phyloP scores from a whole-genome alignment of 2,113 vertebrate genomes.

The Bubo blakistoni region DNA sequence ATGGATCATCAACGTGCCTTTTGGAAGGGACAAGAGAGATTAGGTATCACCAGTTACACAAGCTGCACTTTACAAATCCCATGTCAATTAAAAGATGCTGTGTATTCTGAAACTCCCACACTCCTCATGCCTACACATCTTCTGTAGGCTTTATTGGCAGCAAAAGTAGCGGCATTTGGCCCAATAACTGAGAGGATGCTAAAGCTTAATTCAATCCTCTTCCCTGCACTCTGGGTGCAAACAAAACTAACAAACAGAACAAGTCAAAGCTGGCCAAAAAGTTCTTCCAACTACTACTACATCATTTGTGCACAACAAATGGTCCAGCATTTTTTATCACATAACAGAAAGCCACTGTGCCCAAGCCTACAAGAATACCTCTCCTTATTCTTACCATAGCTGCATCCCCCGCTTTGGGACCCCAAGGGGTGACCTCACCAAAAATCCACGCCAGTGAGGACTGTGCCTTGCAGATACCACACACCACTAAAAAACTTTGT shows the following conservation, averaged over 20 bases:
- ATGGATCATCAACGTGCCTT: slow-evolving; percentile 37
- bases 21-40: slow-evolving; percentile 38
- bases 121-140: slow-evolving; percentile 47
- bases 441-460: background rate
- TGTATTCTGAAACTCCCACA: slow-evolving; percentile 58
- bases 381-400: background rate
- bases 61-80: slow-evolving; percentile 55
- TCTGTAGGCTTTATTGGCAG: slow-evolving; percentile 54
- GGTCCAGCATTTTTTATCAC: background rate
- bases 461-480: background rate
- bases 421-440: background rate
- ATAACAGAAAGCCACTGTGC: background rate
- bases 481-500: too few species aligned
- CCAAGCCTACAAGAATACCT: background rate
- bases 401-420: background rate
- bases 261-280: slow-evolving; percentile 32
- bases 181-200: slow-evolving; percentile 55
- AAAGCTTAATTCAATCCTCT: slow-evolving; percentile 53
- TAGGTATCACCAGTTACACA: slow-evolving; percentile 38
- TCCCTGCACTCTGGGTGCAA: slow-evolving; percentile 30
- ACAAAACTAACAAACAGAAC: slow-evolving; percentile 57
- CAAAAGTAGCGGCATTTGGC: slow-evolving; percentile 44
- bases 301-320: background rate
- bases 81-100: slow-evolving; percentile 54
- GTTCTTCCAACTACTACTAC: slow-evolving; percentile 17